phyloP scores from a whole-genome alignment of 2,888 invertebrate species.

The Malacosoma neustria region DNA sequence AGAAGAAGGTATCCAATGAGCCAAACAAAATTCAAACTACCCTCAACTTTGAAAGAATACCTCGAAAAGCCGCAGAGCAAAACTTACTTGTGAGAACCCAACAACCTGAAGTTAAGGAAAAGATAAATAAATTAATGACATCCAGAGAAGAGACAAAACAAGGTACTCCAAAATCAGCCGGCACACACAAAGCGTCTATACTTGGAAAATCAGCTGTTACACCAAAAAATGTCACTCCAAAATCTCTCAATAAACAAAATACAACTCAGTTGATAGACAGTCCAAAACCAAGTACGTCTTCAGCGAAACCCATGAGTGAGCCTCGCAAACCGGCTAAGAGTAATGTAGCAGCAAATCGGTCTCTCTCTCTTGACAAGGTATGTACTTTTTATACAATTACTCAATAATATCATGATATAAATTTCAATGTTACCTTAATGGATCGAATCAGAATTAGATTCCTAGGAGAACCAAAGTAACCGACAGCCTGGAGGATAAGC shows the following conservation, averaged over 20 bases:
- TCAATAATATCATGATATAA: too few species aligned
- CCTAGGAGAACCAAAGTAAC: too few species aligned
- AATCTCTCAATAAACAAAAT: constrained; percentile 24
- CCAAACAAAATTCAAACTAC: constrained; percentile 59
- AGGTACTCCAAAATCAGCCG: constrained; percentile 27
- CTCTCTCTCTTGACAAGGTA: constrained; percentile 52
- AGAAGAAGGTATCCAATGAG: constrained; percentile 38
- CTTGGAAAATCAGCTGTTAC: constrained; percentile 13
- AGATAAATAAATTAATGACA: constrained; percentile 23
- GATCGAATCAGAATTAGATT: too few species aligned
- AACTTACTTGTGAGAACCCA: constrained; percentile 21
- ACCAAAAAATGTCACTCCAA: constrained; percentile 4
- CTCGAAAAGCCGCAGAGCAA: constrained; percentile 38
- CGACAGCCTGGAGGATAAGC: too few species aligned
- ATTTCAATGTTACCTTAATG: too few species aligned
- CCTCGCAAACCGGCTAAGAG: constrained; percentile 36
- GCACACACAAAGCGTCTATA: constrained; percentile 6
- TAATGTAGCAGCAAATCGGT: constrained; percentile 29
- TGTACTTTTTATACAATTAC: constrained; percentile 14
- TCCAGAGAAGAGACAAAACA: constrained; percentile 35
- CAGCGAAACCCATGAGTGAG: constrained; percentile 30
- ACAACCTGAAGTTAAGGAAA: constrained; percentile 30
- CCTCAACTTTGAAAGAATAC: constrained; percentile 60
- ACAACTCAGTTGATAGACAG: constrained; percentile 31
- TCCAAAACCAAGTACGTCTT: constrained; percentile 43